phyloP scores from a whole-genome alignment of 1,140 invertebrate genomes.

The Popillia japonica region DNA sequence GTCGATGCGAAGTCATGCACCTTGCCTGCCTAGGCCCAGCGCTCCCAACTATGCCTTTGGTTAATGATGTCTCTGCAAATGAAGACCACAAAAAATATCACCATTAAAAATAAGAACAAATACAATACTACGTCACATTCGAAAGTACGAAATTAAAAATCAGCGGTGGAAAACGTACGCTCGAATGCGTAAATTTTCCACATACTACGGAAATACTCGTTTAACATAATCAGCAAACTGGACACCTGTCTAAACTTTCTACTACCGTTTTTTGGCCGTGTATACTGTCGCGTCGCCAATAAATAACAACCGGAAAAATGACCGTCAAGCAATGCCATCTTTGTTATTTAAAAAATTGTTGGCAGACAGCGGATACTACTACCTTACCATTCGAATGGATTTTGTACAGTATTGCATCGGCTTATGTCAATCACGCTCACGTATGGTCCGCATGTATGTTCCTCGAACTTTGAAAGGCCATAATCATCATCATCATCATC shows the following conservation, averaged over 20 bases:
- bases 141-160: constrained; percentile 8
- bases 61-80: constrained; percentile 61
- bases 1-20: constrained; percentile 66
- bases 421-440: not conserved
- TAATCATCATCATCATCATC: not conserved
- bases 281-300: not conserved
- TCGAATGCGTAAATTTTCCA: constrained; percentile 25
- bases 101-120: constrained; percentile 26
- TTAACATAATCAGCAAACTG: constrained; percentile 20
- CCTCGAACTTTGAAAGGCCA: not conserved
- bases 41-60: constrained; percentile 62
- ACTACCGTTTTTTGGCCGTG: not conserved
- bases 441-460: not conserved
- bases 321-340: constrained; percentile 37
- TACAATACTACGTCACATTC: constrained; percentile 13
- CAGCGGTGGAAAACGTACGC: constrained; percentile 26
- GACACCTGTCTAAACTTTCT: not conserved
- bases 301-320: constrained; percentile 17
- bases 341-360: not conserved
- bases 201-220: constrained; percentile 3
- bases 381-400: constrained; percentile 11
- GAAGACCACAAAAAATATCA: constrained; percentile 37
- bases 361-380: not conserved
- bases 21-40: constrained; percentile 67
- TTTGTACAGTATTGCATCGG: not conserved